Percentiles rank a stretch among this genome's conserved stretches.
Evolutionary conservation across 1,140 invertebrate species (phyloP).

Genomic region (Brachionus paranguensis): DNA sequence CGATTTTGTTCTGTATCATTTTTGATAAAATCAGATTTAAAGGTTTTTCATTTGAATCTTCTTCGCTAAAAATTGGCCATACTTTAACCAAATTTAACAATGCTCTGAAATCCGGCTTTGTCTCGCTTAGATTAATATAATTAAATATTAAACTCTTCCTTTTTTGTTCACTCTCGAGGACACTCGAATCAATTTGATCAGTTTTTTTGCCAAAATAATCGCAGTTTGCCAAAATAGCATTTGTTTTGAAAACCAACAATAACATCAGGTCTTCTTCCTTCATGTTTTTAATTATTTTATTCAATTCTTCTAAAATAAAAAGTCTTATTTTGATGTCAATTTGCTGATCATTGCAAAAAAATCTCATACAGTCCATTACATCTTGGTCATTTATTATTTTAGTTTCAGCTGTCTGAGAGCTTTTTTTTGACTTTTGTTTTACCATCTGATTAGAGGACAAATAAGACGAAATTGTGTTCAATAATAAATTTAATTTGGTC

Average conservation of each 20-base stretch:
- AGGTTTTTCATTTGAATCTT: not conserved
- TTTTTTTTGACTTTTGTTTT: not conserved
- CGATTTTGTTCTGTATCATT: not conserved
- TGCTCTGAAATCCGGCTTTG: not conserved
- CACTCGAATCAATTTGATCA: not conserved
- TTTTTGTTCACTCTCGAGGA: not conserved
- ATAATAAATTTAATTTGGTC: not conserved
- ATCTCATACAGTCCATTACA: constrained; percentile 35
- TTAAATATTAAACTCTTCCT: not conserved
- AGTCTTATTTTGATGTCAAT: constrained; percentile 17
- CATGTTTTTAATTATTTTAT: constrained; percentile 29
- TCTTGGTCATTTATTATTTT: constrained; percentile 21
- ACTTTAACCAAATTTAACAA: constrained; percentile 17
- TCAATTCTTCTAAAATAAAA: constrained; percentile 30
- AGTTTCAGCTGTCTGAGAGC: not conserved
- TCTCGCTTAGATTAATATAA: not conserved
- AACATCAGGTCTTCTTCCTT: constrained; percentile 35
- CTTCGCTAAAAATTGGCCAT: constrained; percentile 18
- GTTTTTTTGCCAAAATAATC: constrained; percentile 29
- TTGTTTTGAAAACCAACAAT: constrained; percentile 14
- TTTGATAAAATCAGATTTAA: not conserved
- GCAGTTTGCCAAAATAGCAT: constrained; percentile 20
- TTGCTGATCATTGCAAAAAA: constrained; percentile 29
- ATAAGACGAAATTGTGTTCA: constrained; percentile 1
- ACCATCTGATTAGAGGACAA: not conserved